Conservation (phyloP, 1,140 invertebrate species). For the Scaptomyza graminum region DNA sequence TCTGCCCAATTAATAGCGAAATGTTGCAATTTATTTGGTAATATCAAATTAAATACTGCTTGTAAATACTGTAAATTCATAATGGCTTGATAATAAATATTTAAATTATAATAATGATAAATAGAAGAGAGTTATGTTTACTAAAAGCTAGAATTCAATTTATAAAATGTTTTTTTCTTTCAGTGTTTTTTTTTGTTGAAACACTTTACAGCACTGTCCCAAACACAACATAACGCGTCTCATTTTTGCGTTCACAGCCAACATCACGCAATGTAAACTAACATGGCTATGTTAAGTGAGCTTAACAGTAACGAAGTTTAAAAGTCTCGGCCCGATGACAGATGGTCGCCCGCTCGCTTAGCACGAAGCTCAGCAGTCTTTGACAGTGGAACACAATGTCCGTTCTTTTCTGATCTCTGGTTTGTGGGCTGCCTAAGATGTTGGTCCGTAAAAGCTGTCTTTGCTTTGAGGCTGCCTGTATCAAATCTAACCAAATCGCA, state of each 20-base stretch:
- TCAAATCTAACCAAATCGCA: slow-evolving; percentile 45
- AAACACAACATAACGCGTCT: slow-evolving; percentile 1
- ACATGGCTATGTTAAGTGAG: not conserved
- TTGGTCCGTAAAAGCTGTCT: slow-evolving; percentile 46
- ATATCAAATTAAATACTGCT: slow-evolving; percentile 36
- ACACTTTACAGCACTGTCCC: not conserved
- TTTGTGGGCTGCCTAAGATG: slow-evolving; percentile 42
- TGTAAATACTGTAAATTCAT: slow-evolving; percentile 64
- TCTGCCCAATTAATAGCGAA: slow-evolving; percentile 65
- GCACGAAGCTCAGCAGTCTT: slow-evolving; percentile 29
- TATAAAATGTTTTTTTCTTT: not conserved
- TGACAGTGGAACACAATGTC: slow-evolving; percentile 38
- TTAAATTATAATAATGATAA: slow-evolving; percentile 45
- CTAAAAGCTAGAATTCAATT: not conserved
- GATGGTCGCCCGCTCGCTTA: slow-evolving; percentile 24
- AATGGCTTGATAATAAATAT: slow-evolving; percentile 70
- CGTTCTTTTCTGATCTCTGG: slow-evolving; percentile 41
- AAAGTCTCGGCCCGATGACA: slow-evolving; percentile 1
- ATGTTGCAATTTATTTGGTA: slow-evolving; percentile 58
- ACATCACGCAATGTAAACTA: slow-evolving; percentile 3
- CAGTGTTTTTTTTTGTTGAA: not conserved
- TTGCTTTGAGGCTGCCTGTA: slow-evolving; percentile 27
- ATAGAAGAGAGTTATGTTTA: too few species aligned
- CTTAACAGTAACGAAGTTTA: not conserved
- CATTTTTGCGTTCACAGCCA: slow-evolving; percentile 12